Evolutionary conservation across 2,888 invertebrate species (phyloP).

Genomic region (Stenodera caucasica): DNA sequence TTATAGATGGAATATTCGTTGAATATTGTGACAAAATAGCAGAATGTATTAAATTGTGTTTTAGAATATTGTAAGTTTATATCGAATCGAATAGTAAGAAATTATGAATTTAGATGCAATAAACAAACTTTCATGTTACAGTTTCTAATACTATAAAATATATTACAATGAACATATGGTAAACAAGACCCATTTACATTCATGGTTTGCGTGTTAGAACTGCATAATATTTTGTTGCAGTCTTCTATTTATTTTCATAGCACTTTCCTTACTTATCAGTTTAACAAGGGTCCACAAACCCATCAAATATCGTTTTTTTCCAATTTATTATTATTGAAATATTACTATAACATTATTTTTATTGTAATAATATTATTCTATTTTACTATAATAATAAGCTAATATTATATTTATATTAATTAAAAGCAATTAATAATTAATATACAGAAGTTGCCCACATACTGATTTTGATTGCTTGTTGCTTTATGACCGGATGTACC

Average conservation of each 20-base stretch:
- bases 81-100: slow-evolving; percentile 20
- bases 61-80: background rate
- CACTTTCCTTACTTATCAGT: slow-evolving; percentile 23
- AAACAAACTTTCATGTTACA: slow-evolving; percentile 36
- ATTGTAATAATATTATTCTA: too few species aligned
- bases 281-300: slow-evolving; percentile 15
- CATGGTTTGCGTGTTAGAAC: slow-evolving; percentile 33
- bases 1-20: too few species aligned
- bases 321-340: background rate
- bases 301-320: slow-evolving; percentile 10
- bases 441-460: slow-evolving; percentile 38
- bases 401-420: slow-evolving; percentile 32
- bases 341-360: too few species aligned
- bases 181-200: slow-evolving; percentile 34
- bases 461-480: slow-evolving; percentile 41
- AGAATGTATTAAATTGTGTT: background rate
- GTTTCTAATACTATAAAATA: slow-evolving; percentile 37
- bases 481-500: slow-evolving; percentile 42
- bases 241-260: slow-evolving; percentile 30
- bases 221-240: slow-evolving; percentile 30
- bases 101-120: slow-evolving; percentile 21
- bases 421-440: slow-evolving; percentile 33
- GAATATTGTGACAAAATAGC: background rate
- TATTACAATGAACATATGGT: slow-evolving; percentile 38
- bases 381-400: background rate